phyloP scores from a whole-genome alignment of 1,140 invertebrate genomes.

The Aleiodes sp. region DNA sequence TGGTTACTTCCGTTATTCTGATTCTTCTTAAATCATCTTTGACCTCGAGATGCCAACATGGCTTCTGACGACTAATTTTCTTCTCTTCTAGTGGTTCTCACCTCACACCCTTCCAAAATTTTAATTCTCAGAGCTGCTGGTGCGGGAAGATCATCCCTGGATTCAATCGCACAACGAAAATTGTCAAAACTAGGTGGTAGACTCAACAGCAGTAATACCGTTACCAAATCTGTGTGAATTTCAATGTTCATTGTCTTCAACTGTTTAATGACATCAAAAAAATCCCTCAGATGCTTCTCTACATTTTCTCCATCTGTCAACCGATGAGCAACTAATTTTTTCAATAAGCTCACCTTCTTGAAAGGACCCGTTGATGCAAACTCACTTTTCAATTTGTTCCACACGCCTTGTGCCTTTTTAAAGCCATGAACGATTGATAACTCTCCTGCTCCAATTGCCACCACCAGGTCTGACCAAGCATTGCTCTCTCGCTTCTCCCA shows the following conservation, averaged over 20 bases:
- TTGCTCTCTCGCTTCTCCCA: neutral
- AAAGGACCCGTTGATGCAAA: neutral
- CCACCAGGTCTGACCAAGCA: neutral
- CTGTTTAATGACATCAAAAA: neutral
- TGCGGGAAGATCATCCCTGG: neutral
- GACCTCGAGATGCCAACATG: neutral
- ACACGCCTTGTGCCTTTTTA: neutral
- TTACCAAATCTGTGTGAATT: neutral
- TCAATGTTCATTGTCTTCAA: neutral
- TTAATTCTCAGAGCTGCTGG: neutral
- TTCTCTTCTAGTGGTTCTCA: slow-evolving; percentile 7
- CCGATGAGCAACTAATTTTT: neutral
- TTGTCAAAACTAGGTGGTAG: neutral
- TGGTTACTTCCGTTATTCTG: no score
- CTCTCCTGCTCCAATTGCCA: neutral
- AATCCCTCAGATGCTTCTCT: neutral
- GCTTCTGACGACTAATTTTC: neutral
- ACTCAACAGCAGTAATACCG: neutral
- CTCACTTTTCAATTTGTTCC: neutral
- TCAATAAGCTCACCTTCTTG: neutral
- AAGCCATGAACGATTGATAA: neutral
- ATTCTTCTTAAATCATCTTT: neutral
- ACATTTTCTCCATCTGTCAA: neutral
- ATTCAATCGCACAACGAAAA: slow-evolving; percentile 11
- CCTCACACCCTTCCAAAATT: slow-evolving; percentile 12